Evolutionary conservation across 1,140 invertebrate genomes (phyloP).

Genomic region (Pemphigus obesinymphae): DNA sequence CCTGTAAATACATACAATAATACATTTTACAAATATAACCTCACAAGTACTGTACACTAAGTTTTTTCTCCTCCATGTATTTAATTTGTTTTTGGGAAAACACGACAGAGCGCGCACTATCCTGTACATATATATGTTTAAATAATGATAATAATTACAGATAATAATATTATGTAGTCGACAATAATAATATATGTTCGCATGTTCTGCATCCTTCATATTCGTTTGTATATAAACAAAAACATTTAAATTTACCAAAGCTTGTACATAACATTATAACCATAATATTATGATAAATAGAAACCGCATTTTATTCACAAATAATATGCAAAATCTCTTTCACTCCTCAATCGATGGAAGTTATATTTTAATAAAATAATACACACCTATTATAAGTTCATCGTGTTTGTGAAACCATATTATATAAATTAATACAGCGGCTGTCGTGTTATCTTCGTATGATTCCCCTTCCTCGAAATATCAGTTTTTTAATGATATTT

Average conservation of each 20-base stretch:
- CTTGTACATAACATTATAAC: constrained; percentile 7
- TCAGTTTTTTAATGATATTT: background rate
- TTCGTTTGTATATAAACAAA: too few relatives aligned
- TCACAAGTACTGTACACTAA: background rate
- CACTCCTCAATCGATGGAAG: background rate
- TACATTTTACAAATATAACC: background rate
- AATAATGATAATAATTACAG: background rate
- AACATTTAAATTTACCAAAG: too few relatives aligned
- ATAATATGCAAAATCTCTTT: too few relatives aligned
- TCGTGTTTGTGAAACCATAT: too few relatives aligned
- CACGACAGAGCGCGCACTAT: constrained; percentile 21
- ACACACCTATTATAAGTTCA: background rate
- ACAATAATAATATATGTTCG: too few relatives aligned
- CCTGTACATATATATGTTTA: constrained; percentile 17
- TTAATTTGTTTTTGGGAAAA: background rate
- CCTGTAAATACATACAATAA: constrained; percentile 22
- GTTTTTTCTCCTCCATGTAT: background rate
- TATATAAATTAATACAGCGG: background rate
- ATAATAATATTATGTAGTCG: too few relatives aligned
- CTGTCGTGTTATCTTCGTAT: constrained; percentile 13
- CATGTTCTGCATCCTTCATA: too few relatives aligned
- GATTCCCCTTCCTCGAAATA: background rate
- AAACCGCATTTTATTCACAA: background rate
- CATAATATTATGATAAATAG: background rate
- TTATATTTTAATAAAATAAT: background rate